Percentiles rank a stretch among this genome's conserved stretches.
Evolutionary conservation across 2,797 vertebrate genomes (phyloP).

Genomic region (Pseudochromis fuscus): DNA sequence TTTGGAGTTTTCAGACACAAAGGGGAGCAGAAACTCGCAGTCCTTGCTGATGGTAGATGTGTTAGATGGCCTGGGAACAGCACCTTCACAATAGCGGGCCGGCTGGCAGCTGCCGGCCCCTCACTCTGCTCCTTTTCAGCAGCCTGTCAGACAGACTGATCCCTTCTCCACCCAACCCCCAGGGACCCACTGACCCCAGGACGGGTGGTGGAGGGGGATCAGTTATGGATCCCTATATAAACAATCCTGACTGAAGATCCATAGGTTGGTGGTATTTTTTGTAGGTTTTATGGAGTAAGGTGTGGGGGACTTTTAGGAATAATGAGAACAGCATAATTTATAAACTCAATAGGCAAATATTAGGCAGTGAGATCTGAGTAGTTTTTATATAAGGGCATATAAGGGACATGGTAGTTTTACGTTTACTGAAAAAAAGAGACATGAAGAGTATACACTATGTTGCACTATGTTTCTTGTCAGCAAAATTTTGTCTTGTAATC

Average conservation of each 20-base stretch:
- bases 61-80: constrained; percentile 79
- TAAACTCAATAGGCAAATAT: background rate
- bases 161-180: constrained; percentile 73
- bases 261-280: constrained; percentile 25
- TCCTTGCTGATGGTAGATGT: constrained; percentile 71
- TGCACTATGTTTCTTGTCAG: background rate
- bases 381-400: background rate
- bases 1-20: constrained; percentile 78
- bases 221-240: constrained; percentile 69
- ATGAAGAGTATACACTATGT: background rate
- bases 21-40: constrained; percentile 61
- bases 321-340: constrained; percentile 6
- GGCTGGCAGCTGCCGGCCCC: constrained; percentile 81
- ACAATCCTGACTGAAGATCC: constrained; percentile 57
- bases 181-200: constrained; percentile 67
- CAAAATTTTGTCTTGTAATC: background rate
- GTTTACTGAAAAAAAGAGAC: background rate
- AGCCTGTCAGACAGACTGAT: constrained; percentile 79
- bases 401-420: too few species aligned
- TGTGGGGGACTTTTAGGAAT: constrained; percentile 13
- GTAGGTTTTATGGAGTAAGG: constrained; percentile 9
- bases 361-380: background rate
- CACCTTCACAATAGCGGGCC: constrained; percentile 76
- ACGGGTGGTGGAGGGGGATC: constrained; percentile 60
- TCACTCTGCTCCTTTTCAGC: constrained; percentile 75